These are phyloP conservation scores for Cryptomyrus ogoouensis DNA, from an alignment of 2,113 vertebrate species.

Conservation along the genomic window DNA sequence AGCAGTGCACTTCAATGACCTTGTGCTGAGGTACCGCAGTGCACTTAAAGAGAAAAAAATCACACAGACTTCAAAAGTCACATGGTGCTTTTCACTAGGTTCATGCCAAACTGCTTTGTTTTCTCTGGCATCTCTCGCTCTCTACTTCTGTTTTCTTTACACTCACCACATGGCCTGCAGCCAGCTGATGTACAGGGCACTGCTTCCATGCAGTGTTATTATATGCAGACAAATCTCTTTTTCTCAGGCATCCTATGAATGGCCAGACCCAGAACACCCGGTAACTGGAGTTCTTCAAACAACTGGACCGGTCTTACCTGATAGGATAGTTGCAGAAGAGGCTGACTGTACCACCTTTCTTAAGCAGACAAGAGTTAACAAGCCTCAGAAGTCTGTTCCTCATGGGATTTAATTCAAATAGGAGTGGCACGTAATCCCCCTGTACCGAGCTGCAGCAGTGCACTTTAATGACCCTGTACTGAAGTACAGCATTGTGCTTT, in stretches of 20 bases:
- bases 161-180: neutral
- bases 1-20: neutral
- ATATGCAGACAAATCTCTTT: neutral
- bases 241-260: neutral
- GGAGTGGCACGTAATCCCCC: neutral
- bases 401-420: neutral
- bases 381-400: neutral
- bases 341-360: neutral
- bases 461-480: no score
- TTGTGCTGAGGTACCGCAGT: neutral
- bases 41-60: neutral
- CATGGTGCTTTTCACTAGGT: slow-evolving; percentile 14
- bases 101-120: slow-evolving; percentile 12
- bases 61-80: neutral
- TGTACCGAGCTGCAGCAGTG: no score
- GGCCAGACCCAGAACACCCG: neutral
- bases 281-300: neutral
- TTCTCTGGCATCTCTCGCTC: slow-evolving; percentile 22
- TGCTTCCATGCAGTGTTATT: neutral
- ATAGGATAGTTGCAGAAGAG: neutral
- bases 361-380: neutral
- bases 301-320: neutral
- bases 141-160: neutral
- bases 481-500: rapidly evolving
- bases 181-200: neutral